Evolutionary conservation across 2,797 vertebrate species (phyloP).

Genomic region (Sebastes hubbsi): DNA sequence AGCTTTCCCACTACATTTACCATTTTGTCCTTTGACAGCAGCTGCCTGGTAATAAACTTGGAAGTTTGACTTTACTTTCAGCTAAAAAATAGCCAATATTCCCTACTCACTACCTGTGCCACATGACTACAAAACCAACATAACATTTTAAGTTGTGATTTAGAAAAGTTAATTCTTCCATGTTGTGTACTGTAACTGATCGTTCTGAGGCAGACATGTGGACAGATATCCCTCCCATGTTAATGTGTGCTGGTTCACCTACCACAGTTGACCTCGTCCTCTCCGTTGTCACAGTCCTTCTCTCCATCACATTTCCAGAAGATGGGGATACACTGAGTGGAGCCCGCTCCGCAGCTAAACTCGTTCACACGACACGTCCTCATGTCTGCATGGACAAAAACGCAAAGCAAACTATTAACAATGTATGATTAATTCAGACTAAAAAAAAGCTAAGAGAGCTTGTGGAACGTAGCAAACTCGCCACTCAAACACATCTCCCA

Average conservation of each 20-base stretch:
- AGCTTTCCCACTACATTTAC: not conserved
- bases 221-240: too few species aligned
- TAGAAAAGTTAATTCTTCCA: not conserved
- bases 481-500: not conserved
- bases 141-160: not conserved
- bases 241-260: conserved; percentile 63
- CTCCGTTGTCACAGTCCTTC: conserved; percentile 93
- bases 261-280: conserved; percentile 96
- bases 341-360: conserved; percentile 92
- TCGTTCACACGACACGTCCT: conserved; percentile 93
- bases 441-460: not conserved
- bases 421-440: rapidly evolving
- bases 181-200: not conserved
- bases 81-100: too few species aligned
- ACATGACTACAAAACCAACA: not conserved
- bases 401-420: not conserved
- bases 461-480: not conserved
- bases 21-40: not conserved
- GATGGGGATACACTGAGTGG: conserved; percentile 92
- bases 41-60: not conserved
- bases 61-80: not conserved
- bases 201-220: not conserved
- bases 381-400: conserved; percentile 81
- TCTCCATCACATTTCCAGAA: conserved; percentile 98
- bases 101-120: not conserved